Base-by-base conservation (phyloP, 1,140 invertebrate genomes). In the Teleogryllus occipitalis region DNA sequence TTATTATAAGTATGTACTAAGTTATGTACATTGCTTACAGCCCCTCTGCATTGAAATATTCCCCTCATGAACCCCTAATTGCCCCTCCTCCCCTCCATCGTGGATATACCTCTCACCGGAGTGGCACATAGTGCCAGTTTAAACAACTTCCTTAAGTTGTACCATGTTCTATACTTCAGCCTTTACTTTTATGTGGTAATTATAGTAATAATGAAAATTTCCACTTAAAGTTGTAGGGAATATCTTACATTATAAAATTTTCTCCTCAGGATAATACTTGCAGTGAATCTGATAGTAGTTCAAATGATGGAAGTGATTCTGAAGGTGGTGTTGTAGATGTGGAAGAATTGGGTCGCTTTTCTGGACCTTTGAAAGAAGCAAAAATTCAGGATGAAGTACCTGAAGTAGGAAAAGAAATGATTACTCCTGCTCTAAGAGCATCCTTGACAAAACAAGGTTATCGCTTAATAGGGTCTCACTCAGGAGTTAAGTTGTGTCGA, bases 391-490 rank as follows among this genome's bases (percentile, higher is more conserved):
- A 79, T 47, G 47, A 79, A 65, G 27, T n/a, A 10, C 27, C 5
- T 39, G 74, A 21, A 12, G 21, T 74, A 14, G 18, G 47, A 8
- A 72, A 49, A 14, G 54, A 75, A 82, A 92, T 92, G 91, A 87
- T 92, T 7, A 92, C 91, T 7, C 88, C 89, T 18, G 81, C 86
- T 39, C 81, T 92, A 14, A 83, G 88, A 74, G 85, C 89, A 83
- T 85, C 88, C 47, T 84, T 92, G 7, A 89, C 90, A 77, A 92
- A 91, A 84, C 90, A 92, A 84, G 91, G 90, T 0, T 92, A 92
- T 83, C 88, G 87, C 77, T 83, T 92, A 15, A 87, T 92, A 82
- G 91, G 91, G 8, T 85, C 87, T 74, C 91, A 92, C 85, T 91
- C 90, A 7, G 91, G 90, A 14, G 91, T 92, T 3, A 92, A 92